Evolutionary conservation across 2,888 invertebrate species (phyloP).

Genomic region (Phoronis australis): DNA sequence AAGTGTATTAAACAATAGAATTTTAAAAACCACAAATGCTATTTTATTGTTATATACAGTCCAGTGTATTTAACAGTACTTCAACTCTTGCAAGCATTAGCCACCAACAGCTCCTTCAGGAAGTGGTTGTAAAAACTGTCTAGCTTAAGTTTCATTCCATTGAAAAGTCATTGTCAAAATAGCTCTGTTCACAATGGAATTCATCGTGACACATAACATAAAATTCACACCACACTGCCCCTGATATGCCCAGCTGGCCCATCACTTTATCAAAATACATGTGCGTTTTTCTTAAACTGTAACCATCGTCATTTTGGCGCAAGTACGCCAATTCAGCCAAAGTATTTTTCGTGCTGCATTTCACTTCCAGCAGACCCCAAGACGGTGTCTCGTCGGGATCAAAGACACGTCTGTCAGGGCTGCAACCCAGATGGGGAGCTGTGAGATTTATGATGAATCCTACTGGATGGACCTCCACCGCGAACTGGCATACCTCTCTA

Average conservation of each 20-base stretch:
- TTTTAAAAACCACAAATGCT: no score
- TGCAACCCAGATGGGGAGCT: background rate
- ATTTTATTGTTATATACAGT: no score
- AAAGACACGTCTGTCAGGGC: background rate
- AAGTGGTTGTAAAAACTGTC: constrained; percentile 3
- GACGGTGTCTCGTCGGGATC: background rate
- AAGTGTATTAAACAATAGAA: no score
- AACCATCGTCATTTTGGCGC: background rate
- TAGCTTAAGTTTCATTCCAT: constrained; percentile 1
- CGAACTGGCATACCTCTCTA: background rate
- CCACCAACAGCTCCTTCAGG: no score
- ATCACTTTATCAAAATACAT: constrained; percentile 1
- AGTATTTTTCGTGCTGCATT: background rate
- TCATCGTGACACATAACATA: background rate
- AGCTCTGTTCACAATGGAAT: background rate
- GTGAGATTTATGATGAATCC: no score
- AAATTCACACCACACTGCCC: constrained; percentile 1
- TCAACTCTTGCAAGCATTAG: no score
- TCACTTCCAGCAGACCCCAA: no score
- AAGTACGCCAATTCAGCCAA: background rate
- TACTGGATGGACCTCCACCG: background rate
- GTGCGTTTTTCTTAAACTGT: no score
- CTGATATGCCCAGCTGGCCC: constrained; percentile 1
- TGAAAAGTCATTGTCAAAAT: background rate
- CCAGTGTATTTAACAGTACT: no score